A percentile compares a stretch with the other conserved stretches of the same genome.
phyloP scores from a whole-genome alignment of 2,113 vertebrate species.

The Psittacara wagleri region DNA sequence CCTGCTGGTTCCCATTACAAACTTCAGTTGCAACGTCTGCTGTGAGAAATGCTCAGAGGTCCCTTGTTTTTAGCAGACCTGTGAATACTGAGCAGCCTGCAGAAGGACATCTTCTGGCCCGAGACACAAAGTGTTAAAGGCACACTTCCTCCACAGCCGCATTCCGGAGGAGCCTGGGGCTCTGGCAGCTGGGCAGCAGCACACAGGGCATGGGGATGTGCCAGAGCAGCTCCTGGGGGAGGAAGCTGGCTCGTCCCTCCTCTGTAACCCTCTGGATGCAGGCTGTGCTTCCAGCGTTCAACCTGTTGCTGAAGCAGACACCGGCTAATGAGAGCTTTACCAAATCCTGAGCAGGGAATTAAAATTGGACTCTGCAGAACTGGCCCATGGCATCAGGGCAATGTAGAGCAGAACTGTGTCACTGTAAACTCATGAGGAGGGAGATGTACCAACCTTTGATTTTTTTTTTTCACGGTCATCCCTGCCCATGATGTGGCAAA shows the following conservation, averaged over 20 bases:
- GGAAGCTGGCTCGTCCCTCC: constrained; percentile 18
- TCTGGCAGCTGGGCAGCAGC: constrained; percentile 41
- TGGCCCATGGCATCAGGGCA: neutral
- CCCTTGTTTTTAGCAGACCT: neutral
- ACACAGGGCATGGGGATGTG: constrained; percentile 20
- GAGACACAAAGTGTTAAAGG: constrained; percentile 15
- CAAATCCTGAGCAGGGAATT: neutral
- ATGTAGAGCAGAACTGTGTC: neutral
- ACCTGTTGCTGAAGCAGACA: neutral
- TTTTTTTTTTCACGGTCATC: neutral
- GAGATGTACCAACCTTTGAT: neutral
- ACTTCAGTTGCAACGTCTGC: constrained; percentile 12
- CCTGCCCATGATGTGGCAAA: neutral
- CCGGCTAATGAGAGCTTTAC: neutral
- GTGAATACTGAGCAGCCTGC: neutral
- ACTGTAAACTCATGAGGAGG: neutral
- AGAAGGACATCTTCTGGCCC: neutral
- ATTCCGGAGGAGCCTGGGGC: neutral
- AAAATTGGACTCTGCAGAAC: neutral
- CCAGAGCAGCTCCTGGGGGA: constrained; percentile 35
- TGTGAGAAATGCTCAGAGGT: neutral
- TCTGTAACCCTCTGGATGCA: neutral
- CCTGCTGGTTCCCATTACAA: neutral
- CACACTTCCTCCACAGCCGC: neutral
- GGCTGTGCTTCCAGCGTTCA: neutral